Evolutionary conservation across 2,113 vertebrate species (phyloP).

Genomic region (Empidonax traillii): DNA sequence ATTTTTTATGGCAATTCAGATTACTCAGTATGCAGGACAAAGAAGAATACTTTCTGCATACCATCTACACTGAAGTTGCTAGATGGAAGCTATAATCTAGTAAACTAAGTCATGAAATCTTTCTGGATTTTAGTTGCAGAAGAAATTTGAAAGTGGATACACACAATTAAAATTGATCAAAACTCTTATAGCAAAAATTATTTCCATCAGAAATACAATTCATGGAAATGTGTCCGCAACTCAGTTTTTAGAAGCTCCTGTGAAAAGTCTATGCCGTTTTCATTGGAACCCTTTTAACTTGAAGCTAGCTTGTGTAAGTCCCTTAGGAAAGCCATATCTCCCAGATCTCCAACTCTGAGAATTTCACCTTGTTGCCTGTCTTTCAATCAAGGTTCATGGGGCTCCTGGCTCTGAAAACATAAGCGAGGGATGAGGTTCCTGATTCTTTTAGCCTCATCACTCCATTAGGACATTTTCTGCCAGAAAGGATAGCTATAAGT

Average conservation of each 20-base stretch:
- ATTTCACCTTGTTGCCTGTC: background rate
- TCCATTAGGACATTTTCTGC: background rate
- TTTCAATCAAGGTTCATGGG: background rate
- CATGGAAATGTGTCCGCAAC: background rate
- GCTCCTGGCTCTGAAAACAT: background rate
- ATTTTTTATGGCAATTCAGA: background rate
- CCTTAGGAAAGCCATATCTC: background rate
- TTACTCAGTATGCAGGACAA: background rate
- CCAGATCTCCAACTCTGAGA: background rate
- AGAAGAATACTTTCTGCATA: background rate
- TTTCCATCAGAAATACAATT: background rate
- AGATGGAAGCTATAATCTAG: background rate
- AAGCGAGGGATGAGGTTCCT: accelerated
- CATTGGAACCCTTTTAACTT: background rate
- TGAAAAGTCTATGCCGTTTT: background rate
- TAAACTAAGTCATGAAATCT: background rate
- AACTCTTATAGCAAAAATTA: background rate
- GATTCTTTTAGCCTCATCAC: background rate
- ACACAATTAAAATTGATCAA: background rate
- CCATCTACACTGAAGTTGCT: background rate
- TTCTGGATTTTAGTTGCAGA: background rate
- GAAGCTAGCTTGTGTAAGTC: background rate
- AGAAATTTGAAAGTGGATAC: background rate
- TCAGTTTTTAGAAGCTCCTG: background rate
- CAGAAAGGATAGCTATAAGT: background rate